phyloP scores from a whole-genome alignment of 2,113 vertebrate species.

The Pteropus alecto region DNA sequence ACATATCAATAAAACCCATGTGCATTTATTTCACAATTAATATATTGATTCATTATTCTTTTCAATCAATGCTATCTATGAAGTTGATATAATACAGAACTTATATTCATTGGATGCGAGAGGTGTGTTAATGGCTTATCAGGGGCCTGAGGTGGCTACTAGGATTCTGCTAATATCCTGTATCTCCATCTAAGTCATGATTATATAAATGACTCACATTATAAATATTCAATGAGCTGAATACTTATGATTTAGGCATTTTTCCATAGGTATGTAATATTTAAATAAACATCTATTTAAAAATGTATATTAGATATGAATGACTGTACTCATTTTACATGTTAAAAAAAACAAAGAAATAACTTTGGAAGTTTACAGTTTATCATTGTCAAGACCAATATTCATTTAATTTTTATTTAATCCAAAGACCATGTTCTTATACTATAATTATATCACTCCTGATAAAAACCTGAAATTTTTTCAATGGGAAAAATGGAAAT shows the following conservation, averaged over 20 bases:
- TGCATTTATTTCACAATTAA: not conserved
- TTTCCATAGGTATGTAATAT: not conserved
- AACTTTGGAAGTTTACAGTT: not conserved
- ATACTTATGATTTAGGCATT: not conserved
- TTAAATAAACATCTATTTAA: not conserved
- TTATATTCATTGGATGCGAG: not conserved
- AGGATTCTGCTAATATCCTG: not conserved
- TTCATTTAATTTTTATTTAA: not conserved
- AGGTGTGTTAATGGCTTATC: not conserved
- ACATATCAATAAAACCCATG: not conserved
- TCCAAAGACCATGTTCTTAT: not conserved
- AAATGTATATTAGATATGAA: not conserved
- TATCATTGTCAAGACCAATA: not conserved
- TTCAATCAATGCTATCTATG: not conserved
- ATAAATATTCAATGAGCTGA: not conserved
- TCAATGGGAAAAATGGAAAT: not conserved
- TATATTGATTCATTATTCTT: not conserved
- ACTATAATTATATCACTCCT: not conserved
- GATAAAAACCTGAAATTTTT: not conserved
- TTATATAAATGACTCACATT: not conserved
- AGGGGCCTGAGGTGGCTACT: not conserved
- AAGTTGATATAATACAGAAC: not conserved
- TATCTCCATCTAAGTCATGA: not conserved
- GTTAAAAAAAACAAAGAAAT: not conserved
- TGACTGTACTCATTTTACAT: not conserved